These are phyloP conservation scores for Tolypeutes matacus DNA, from an alignment of 2,797 vertebrate species.

Conservation along the genomic window DNA sequence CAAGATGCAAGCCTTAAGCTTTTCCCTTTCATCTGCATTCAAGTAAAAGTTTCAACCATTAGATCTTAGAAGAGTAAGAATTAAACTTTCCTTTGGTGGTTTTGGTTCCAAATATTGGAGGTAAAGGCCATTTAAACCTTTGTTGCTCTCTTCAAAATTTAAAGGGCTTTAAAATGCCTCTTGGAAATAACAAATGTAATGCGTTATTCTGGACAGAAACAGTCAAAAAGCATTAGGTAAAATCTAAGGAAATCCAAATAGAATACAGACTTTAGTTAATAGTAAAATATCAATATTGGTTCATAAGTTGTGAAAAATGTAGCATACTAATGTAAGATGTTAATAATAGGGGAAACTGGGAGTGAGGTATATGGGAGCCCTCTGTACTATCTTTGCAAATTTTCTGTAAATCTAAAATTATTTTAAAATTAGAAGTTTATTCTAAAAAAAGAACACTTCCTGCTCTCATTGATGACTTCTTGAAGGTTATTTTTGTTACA, in stretches of 20 bases:
- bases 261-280: not conserved
- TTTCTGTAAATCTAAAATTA: not conserved
- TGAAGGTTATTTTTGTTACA: not conserved
- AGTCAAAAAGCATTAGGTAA: not conserved
- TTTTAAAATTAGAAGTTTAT: not conserved
- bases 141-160: slow-evolving; percentile 51
- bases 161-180: slow-evolving; percentile 7
- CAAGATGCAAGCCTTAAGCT: not conserved
- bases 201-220: not conserved
- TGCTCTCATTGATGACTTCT: not conserved
- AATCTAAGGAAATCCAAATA: not conserved
- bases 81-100: slow-evolving; percentile 25
- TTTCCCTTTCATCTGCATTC: slow-evolving; percentile 59
- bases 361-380: not conserved
- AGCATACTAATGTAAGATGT: not conserved
- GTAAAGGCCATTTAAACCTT: not conserved
- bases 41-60: not conserved
- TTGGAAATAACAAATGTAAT: not conserved
- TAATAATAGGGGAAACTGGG: not conserved
- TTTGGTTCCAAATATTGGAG: slow-evolving; percentile 43
- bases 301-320: not conserved
- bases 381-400: not conserved
- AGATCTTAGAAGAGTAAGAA: slow-evolving; percentile 6
- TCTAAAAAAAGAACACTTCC: not conserved
- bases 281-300: not conserved